These are phyloP conservation scores for Drosophila kanekoi DNA, from an alignment of 2,888 invertebrate species.

Conservation along the genomic window DNA sequence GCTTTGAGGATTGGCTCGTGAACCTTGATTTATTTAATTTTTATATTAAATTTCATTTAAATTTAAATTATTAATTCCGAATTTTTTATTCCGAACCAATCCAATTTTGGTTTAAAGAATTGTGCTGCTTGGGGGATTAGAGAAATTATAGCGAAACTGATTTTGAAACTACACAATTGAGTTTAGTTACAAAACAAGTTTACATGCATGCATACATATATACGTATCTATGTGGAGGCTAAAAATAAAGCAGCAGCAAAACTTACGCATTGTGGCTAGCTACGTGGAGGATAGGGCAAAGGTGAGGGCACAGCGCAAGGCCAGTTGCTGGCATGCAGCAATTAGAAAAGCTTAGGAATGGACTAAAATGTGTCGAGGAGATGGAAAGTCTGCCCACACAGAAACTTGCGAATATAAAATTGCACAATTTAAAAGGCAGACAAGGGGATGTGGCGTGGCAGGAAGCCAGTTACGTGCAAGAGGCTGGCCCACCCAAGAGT, in stretches of 20 bases:
- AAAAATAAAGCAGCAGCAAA: conserved; percentile 46
- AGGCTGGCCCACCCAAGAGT: conserved; percentile 48
- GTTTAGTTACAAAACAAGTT: background rate
- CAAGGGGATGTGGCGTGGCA: conserved; percentile 33
- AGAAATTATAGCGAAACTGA: conserved; percentile 12
- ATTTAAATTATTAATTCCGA: too few relatives aligned
- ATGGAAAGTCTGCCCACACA: conserved; percentile 51
- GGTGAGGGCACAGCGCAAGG: conserved; percentile 31
- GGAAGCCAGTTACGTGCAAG: conserved; percentile 62
- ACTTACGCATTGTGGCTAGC: conserved; percentile 49
- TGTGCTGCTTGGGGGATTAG: too few relatives aligned
- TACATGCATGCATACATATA: background rate
- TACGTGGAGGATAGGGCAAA: background rate
- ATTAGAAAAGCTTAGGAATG: conserved; percentile 60
- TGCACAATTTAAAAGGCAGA: conserved; percentile 77
- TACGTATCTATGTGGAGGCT: conserved; percentile 19
- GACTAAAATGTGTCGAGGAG: conserved; percentile 14
- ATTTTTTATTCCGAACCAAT: too few relatives aligned
- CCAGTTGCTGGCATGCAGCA: conserved; percentile 66
- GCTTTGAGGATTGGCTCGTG: too few relatives aligned
- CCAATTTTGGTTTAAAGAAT: too few relatives aligned
- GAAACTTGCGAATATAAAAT: conserved; percentile 77
- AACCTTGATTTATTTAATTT: too few relatives aligned
- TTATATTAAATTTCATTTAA: too few relatives aligned
- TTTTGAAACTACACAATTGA: background rate